phyloP scores from a whole-genome alignment of 2,888 invertebrate genomes.

The Amiota mariae region DNA sequence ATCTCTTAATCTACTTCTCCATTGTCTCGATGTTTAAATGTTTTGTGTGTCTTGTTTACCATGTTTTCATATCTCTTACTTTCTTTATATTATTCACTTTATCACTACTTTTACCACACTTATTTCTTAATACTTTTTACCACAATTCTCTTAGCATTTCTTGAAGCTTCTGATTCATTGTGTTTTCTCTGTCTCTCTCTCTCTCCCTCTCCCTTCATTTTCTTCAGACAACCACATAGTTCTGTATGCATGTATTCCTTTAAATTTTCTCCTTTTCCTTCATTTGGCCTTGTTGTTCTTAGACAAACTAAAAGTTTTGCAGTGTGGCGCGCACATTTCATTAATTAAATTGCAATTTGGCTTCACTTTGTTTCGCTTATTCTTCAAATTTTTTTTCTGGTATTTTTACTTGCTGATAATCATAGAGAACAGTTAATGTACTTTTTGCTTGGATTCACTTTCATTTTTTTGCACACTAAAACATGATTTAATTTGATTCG shows the following conservation, averaged over 20 bases:
- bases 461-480: not conserved
- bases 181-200: too few species aligned
- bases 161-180: too few species aligned
- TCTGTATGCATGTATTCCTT: too few species aligned
- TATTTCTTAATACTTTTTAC: too few species aligned
- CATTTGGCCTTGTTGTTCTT: slow-evolving; percentile 4
- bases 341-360: slow-evolving; percentile 61
- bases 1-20: too few species aligned
- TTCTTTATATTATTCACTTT: slow-evolving; percentile 32
- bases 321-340: slow-evolving; percentile 48
- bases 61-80: not conserved
- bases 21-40: too few species aligned
- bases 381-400: slow-evolving; percentile 7
- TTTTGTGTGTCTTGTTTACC: too few species aligned
- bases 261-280: too few species aligned
- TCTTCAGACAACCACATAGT: too few species aligned
- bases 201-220: too few species aligned
- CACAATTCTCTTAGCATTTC: too few species aligned
- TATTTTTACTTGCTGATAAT: not conserved
- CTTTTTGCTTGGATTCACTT: not conserved
- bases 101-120: too few species aligned
- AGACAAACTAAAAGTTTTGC: slow-evolving; percentile 41
- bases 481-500: not conserved
- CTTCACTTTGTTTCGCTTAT: not conserved
- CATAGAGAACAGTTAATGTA: not conserved